A percentile compares a stretch with the other conserved stretches of the same genome.
Evolutionary conservation across 2,888 invertebrate genomes (phyloP).

Genomic region (Apodemia hepburni): DNA sequence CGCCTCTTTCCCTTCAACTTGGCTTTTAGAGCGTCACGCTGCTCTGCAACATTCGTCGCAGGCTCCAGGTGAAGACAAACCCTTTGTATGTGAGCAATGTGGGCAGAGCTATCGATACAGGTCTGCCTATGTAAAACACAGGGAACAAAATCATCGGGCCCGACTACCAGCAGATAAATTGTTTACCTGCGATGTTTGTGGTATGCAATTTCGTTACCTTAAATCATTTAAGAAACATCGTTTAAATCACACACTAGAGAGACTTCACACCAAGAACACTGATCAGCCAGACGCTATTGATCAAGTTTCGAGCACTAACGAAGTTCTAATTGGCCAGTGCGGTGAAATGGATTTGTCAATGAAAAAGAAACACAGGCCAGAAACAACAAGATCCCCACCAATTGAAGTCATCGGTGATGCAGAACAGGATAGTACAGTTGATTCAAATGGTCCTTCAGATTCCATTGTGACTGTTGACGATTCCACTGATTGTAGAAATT

Average conservation of each 20-base stretch:
- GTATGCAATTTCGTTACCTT: slow-evolving; percentile 94
- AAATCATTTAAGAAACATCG: slow-evolving; percentile 95
- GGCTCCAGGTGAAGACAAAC: slow-evolving; percentile 87
- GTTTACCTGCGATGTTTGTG: slow-evolving; percentile 94
- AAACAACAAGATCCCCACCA: slow-evolving; percentile 67
- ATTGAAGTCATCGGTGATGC: slow-evolving; percentile 72
- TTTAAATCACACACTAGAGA: slow-evolving; percentile 91
- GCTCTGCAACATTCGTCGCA: slow-evolving; percentile 89
- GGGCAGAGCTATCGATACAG: slow-evolving; percentile 94
- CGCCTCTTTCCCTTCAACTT: slow-evolving; percentile 92
- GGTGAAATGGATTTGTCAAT: slow-evolving; percentile 81
- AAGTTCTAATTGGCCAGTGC: slow-evolving; percentile 77
- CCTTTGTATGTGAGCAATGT: slow-evolving; percentile 95
- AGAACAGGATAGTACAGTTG: slow-evolving; percentile 87
- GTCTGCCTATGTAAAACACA: slow-evolving; percentile 86
- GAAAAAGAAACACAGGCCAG: slow-evolving; percentile 62
- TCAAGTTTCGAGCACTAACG: slow-evolving; percentile 87
- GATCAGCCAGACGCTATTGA: slow-evolving; percentile 79
- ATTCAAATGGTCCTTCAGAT: slow-evolving; percentile 81
- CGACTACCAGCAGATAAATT: slow-evolving; percentile 93
- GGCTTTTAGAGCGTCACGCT: slow-evolving; percentile 92
- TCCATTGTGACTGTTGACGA: slow-evolving; percentile 70
- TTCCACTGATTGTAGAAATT: slow-evolving; percentile 67
- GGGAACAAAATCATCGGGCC: slow-evolving; percentile 94
- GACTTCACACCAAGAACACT: slow-evolving; percentile 86